phyloP scores from a whole-genome alignment of 1,140 invertebrate species.

The Manduca sexta region DNA sequence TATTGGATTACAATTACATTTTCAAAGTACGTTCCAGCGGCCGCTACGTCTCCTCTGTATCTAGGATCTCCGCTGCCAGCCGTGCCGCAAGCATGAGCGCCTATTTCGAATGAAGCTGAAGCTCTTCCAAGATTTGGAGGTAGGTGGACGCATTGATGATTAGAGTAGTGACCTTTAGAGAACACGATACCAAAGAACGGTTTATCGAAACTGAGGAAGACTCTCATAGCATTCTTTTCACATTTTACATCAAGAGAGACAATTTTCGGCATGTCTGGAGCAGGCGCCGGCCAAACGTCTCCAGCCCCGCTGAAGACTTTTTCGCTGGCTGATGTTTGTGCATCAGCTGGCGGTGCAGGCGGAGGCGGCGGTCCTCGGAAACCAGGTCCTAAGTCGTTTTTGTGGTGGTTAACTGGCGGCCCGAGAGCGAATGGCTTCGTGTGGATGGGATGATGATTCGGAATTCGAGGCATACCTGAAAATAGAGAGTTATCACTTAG shows the following conservation, averaged over 20 bases:
- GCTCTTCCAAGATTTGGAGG: slow-evolving; percentile 89
- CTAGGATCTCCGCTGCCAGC: slow-evolving; percentile 93
- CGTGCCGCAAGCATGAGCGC: slow-evolving; percentile 92
- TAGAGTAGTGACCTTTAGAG: slow-evolving; percentile 93
- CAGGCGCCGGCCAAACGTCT: slow-evolving; percentile 87
- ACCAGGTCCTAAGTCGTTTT: slow-evolving; percentile 55
- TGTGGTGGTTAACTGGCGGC: slow-evolving; percentile 69
- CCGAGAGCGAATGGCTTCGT: slow-evolving; percentile 63
- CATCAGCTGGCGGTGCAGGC: slow-evolving; percentile 64
- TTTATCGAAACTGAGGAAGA: slow-evolving; percentile 93
- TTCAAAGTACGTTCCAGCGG: slow-evolving; percentile 94
- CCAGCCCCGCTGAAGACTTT: slow-evolving; percentile 73
- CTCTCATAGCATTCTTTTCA: slow-evolving; percentile 95
- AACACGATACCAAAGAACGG: slow-evolving; percentile 97
- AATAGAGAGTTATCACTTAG: slow-evolving; percentile 17
- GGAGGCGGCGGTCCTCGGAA: slow-evolving; percentile 81
- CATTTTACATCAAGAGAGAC: slow-evolving; percentile 94
- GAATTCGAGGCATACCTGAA: slow-evolving; percentile 64
- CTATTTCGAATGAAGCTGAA: slow-evolving; percentile 92
- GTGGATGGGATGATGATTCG: slow-evolving; percentile 70
- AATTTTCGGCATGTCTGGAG: slow-evolving; percentile 92
- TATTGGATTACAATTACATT: slow-evolving; percentile 96
- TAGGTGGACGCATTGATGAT: slow-evolving; percentile 92
- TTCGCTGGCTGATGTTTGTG: slow-evolving; percentile 69
- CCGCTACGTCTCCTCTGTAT: slow-evolving; percentile 86